Evolutionary conservation across 2,113 vertebrate genomes (phyloP).

Genomic region (Sphyrna mokarran): DNA sequence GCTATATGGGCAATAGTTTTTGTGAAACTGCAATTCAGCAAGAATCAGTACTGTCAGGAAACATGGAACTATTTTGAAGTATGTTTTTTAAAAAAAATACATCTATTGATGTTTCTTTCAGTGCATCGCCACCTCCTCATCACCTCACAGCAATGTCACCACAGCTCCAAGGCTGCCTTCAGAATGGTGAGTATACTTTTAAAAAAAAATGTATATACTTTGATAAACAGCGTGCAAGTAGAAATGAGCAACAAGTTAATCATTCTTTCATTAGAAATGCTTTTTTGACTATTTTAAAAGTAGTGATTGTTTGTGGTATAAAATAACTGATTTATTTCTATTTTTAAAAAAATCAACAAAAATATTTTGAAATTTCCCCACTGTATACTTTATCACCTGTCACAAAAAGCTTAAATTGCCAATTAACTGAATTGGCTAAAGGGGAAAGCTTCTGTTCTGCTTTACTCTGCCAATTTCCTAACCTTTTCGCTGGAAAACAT

Average conservation of each 20-base stretch:
- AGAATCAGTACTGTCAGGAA: not conserved
- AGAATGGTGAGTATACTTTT: constrained; percentile 74
- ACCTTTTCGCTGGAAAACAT: not conserved
- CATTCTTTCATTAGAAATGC: not conserved
- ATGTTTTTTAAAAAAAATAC: constrained; percentile 35
- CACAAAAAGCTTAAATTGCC: not conserved
- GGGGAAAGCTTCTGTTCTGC: not conserved
- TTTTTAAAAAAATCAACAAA: not conserved
- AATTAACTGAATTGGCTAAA: not conserved
- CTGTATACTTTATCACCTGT: not conserved
- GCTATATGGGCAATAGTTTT: not conserved
- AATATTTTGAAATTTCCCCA: not conserved
- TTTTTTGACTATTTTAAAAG: not conserved
- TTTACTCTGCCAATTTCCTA: not conserved
- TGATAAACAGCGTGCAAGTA: not conserved
- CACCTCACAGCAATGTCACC: constrained; percentile 74
- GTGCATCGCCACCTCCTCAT: constrained; percentile 82
- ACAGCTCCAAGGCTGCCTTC: constrained; percentile 70
- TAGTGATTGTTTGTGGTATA: not conserved
- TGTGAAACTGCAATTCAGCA: not conserved
- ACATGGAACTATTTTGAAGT: constrained; percentile 39
- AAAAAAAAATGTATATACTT: not conserved
- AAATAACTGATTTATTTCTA: not conserved
- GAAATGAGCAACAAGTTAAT: not conserved
- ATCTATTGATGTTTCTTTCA: constrained; percentile 50